Evolutionary conservation across 2,113 vertebrate genomes (phyloP).

Genomic region (Lanius ludovicianus): DNA sequence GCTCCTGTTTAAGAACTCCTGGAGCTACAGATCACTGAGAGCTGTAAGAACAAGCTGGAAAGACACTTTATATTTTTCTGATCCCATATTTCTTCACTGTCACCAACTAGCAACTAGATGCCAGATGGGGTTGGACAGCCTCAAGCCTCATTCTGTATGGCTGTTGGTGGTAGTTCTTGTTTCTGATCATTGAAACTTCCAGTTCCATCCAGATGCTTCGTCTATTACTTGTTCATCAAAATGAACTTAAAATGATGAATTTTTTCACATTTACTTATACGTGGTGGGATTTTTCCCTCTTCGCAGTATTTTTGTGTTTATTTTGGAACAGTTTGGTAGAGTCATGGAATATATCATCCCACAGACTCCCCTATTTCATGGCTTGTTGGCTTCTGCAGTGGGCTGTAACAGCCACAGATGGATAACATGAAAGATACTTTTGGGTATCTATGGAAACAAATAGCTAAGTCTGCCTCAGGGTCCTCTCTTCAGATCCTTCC

Average conservation of each 20-base stretch:
- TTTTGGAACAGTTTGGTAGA: background rate
- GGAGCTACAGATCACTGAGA: background rate
- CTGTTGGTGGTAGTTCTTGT: background rate
- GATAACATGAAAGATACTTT: background rate
- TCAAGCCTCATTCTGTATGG: background rate
- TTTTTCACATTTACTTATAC: background rate
- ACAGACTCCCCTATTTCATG: conserved; percentile 11
- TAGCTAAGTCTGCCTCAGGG: background rate
- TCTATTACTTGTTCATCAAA: background rate
- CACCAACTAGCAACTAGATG: background rate
- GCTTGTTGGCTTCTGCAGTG: background rate
- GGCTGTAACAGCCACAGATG: conserved; percentile 19
- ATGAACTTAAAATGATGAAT: background rate
- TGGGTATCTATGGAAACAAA: conserved; percentile 41
- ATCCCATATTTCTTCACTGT: background rate
- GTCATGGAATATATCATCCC: background rate
- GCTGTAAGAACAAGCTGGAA: background rate
- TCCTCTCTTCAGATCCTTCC: background rate
- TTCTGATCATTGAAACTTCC: background rate
- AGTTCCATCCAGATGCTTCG: background rate
- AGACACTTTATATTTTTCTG: background rate
- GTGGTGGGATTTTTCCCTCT: background rate
- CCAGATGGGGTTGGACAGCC: background rate
- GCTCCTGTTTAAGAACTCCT: background rate
- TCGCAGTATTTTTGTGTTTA: background rate